Conservation (phyloP, 2,113 vertebrate genomes). For the Nerophis ophidion region DNA sequence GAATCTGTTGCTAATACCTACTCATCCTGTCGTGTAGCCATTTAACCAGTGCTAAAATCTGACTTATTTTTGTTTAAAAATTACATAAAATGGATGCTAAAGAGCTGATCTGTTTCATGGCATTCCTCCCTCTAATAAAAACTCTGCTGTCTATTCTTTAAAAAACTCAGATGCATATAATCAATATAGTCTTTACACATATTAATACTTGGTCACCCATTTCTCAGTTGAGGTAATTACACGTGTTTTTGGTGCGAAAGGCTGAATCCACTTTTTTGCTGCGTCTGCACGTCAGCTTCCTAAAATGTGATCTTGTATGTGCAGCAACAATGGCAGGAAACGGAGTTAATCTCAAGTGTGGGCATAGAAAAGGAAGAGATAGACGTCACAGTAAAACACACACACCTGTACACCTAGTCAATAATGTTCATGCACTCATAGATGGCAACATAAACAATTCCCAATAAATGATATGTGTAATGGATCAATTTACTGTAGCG, state of each 20-base stretch:
- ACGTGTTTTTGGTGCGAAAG: slow-evolving; percentile 16
- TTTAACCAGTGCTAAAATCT: no score
- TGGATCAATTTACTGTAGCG: not conserved
- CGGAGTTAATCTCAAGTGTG: slow-evolving; percentile 12
- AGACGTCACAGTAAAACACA: slow-evolving; percentile 3
- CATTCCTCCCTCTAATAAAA: not conserved
- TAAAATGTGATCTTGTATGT: slow-evolving; percentile 45
- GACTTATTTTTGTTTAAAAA: no score
- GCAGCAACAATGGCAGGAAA: slow-evolving; percentile 67
- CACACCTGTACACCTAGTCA: slow-evolving; percentile 6
- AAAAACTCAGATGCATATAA: slow-evolving; percentile 22
- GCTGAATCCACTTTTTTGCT: slow-evolving; percentile 33
- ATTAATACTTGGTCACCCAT: not conserved
- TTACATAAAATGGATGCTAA: no score
- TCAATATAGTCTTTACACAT: slow-evolving; percentile 18
- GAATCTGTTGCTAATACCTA: no score
- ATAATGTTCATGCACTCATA: not conserved
- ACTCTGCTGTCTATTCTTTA: not conserved
- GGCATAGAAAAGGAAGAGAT: slow-evolving; percentile 34
- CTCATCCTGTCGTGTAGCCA: no score
- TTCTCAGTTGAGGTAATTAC: not conserved
- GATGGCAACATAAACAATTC: not conserved
- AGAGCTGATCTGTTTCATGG: not conserved
- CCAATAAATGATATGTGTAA: no score
- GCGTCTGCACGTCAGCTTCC: slow-evolving; percentile 56